Evolutionary conservation across 2,113 vertebrate genomes (phyloP), one percentile per base, ranked within the genome.

Genomic region (Pagrus major): DNA sequence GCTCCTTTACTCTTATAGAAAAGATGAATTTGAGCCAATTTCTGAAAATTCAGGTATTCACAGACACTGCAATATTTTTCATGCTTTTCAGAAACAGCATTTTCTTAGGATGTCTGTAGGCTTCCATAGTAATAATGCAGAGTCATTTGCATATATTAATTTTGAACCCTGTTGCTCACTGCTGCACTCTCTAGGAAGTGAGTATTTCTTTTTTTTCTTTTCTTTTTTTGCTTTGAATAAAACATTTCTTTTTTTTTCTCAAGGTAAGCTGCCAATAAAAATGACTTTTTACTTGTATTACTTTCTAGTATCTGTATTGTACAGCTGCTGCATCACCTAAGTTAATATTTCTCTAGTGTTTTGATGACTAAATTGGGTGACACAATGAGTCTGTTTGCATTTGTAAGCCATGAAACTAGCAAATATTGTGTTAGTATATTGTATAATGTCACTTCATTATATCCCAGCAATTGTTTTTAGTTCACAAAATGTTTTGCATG

Each of bases 401-500:
- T 47, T 46, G 8, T 27, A 18, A 8, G 21, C 29, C 6, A 20
- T 21, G 35, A 27, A 61, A 14, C 74, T 6, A 29, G 2, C 31
- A 65, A 29, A 56, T 33, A 6, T 20, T n/a, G 27, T 37, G 9
- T 16, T 29, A 51, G 21, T 2, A 29, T 20, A 37, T 6, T 11
- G 0, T 16, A 18, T 39, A 39, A 42, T 69, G 31, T 20, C 4
- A 56, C 20, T 5, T 33, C n/a, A 27, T 25, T 9, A 2, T 61
- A n/a, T 52, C 35, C 27, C 12, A 47, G 27, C 15, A 15, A 39
- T 58, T 81, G 25, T 52, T 51, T 59, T 70, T 29, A 46, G n/a
- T 65, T 59, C 54, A 46, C 0, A 68, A 21, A 52, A 56, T 49
- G 25, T 29, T 9, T 73, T 56, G 1, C 6, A 10, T 37, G 65